Evolutionary conservation across 2,113 vertebrate genomes (phyloP), one percentile per base, ranked within the genome.

Genomic region (Noturus placidus): DNA sequence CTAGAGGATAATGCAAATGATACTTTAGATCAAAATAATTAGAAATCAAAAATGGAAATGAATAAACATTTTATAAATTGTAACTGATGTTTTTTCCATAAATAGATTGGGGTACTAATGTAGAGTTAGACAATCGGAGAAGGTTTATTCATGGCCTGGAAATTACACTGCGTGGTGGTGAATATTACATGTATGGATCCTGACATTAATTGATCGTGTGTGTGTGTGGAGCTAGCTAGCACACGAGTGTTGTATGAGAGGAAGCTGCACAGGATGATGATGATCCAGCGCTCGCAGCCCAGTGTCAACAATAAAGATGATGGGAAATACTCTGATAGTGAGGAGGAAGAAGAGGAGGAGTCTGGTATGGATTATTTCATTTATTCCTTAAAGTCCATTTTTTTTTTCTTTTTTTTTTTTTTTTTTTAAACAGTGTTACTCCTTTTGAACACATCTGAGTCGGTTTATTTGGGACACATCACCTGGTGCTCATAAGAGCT

Each of bases 181-280:
- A 50, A 77, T 56, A 56, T 80, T 57, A 2, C 9, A 11, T 9
- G 27, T 35, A 35, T 59, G 19, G 7, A 38, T 78, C 17, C 46
- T 78, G 13, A 78, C 14, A 30, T 46, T 46, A 46, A 46, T 6
- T 17, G 11, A 7, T 11, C 17, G 30, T 87, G 57, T 87, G 33
- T 85, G 27, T 85, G 81, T 89, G 50, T 59, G 38, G 74, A 14
- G 15, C 38, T 90, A 98, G 97, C 94, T 86, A 95, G 96, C 87
- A 97, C 96, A 87, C 94, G 96, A 91, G 87, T 88, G 2, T 30
- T 96, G 79, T 97, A 97, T 91, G 96, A 97, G 89, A 95, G 91
- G 76, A 97, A 95, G 89, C 93, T 97, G 42, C 87, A 86, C 67
- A 94, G 91, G 20, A 63, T 97, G 90, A 63, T 97, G 90, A 88